These are phyloP conservation scores for Gymnopithys bicolor DNA, from an alignment of 2,797 vertebrate genomes.

Conservation along the genomic window DNA sequence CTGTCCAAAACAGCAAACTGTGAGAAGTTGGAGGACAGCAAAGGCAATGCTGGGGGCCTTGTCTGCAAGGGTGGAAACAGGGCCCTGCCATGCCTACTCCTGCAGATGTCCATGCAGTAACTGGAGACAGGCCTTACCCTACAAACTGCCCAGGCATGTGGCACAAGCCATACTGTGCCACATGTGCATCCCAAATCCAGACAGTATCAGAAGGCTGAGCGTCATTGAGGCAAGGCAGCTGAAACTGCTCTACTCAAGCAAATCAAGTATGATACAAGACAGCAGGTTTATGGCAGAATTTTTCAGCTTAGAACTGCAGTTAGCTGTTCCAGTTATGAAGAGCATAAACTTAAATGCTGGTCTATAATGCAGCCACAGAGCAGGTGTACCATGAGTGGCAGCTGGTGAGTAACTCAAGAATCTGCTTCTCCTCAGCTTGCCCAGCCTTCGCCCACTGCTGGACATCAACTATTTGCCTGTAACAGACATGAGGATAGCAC, in stretches of 20 bases:
- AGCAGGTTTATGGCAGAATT: not conserved
- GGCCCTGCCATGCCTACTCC: not conserved
- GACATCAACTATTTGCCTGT: slow-evolving; percentile 95
- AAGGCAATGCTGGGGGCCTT: not conserved
- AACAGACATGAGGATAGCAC: slow-evolving; percentile 97
- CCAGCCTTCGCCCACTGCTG: slow-evolving; percentile 94
- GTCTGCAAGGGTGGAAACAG: not conserved
- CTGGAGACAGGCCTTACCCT: not conserved
- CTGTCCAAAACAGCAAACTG: not conserved
- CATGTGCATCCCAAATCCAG: not conserved
- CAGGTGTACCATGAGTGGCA: not conserved
- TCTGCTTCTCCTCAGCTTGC: slow-evolving; percentile 83
- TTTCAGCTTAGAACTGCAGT: not conserved
- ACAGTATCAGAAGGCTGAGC: not conserved
- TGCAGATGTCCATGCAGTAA: fast-evolving
- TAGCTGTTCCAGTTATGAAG: not conserved
- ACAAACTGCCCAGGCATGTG: fast-evolving
- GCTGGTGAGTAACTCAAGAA: not conserved
- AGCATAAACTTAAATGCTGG: not conserved
- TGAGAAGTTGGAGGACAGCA: not conserved
- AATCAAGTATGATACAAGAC: not conserved
- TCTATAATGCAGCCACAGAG: not conserved
- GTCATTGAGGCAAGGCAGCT: not conserved
- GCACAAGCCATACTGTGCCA: fast-evolving
- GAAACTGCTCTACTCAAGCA: not conserved